Conservation (phyloP, 2,113 vertebrate species). For the Nothocercus julius region DNA sequence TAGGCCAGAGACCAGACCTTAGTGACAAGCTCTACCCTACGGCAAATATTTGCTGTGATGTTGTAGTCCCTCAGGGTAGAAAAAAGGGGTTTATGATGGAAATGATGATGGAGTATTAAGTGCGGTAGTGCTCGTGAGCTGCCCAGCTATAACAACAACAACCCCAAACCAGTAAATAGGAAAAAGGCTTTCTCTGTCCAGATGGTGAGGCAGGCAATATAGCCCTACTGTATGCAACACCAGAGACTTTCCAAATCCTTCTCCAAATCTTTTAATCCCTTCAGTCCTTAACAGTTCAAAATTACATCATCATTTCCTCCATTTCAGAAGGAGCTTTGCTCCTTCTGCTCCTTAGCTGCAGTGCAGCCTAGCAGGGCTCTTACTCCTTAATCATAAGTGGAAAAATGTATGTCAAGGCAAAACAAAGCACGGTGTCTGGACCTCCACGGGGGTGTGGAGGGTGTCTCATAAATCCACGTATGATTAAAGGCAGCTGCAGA, state of each 20-base stretch:
- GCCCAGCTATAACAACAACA: slow-evolving; percentile 37
- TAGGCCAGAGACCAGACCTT: neutral
- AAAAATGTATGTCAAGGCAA: slow-evolving; percentile 65
- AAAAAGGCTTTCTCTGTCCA: slow-evolving; percentile 9
- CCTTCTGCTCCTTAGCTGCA: slow-evolving; percentile 11
- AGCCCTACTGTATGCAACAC: slow-evolving; percentile 27
- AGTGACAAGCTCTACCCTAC: neutral
- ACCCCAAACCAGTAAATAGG: neutral
- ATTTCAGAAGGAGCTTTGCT: slow-evolving; percentile 45
- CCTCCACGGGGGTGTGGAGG: neutral
- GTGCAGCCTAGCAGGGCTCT: slow-evolving; percentile 22
- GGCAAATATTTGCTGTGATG: neutral
- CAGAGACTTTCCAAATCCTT: slow-evolving; percentile 72
- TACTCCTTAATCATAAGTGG: slow-evolving; percentile 30
- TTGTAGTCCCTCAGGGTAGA: neutral
- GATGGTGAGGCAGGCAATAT: slow-evolving; percentile 39
- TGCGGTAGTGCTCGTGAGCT: neutral
- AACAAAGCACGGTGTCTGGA: slow-evolving; percentile 33
- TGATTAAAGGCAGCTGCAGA: slow-evolving; percentile 58
- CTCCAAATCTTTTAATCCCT: slow-evolving; percentile 73
- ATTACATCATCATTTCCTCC: slow-evolving; percentile 69
- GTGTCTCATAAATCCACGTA: slow-evolving; percentile 44
- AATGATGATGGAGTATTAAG: slow-evolving; percentile 48
- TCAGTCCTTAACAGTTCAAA: slow-evolving; percentile 37
- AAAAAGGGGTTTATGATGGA: slow-evolving; percentile 25